A percentile compares a stretch with the other conserved stretches of the same genome.
Evolutionary conservation across 1,140 invertebrate genomes (phyloP).

Genomic region (Saxidomus purpurata): DNA sequence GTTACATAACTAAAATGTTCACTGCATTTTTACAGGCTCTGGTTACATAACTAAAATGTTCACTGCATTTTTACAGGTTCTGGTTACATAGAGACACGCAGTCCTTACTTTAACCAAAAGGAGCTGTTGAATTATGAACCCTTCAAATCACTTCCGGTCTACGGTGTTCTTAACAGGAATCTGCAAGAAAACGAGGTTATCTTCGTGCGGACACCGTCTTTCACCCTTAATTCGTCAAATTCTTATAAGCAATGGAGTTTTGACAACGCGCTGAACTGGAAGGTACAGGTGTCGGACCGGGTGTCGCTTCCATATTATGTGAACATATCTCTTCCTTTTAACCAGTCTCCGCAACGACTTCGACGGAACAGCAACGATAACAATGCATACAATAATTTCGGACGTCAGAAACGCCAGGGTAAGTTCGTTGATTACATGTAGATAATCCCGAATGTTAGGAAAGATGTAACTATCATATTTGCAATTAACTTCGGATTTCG

Average conservation of each 20-base stretch:
- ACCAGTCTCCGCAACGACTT: neutral
- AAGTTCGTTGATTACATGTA: neutral
- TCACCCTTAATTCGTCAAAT: neutral
- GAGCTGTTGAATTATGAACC: neutral
- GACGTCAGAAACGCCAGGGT: neutral
- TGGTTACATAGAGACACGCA: neutral
- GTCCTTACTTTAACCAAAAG: neutral
- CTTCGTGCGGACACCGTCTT: neutral
- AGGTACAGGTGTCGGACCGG: neutral
- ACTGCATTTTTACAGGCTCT: neutral
- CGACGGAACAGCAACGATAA: neutral
- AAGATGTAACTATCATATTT: too few species aligned
- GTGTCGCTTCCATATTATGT: neutral
- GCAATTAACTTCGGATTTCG: too few species aligned
- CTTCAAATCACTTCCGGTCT: neutral
- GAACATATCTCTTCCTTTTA: neutral
- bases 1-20: too few species aligned
- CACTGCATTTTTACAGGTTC: neutral
- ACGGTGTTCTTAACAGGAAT: neutral
- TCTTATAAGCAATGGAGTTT: neutral
- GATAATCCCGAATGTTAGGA: too few species aligned
- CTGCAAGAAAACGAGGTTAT: constrained; percentile 6
- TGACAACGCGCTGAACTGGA: neutral
- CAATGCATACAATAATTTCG: neutral
- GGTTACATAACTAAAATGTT: neutral